Percentiles rank a stretch among this genome's conserved stretches.
These are phyloP conservation scores for Pontoporia blainvillei DNA, from an alignment of 2,113 vertebrate genomes.

Conservation along the genomic window DNA sequence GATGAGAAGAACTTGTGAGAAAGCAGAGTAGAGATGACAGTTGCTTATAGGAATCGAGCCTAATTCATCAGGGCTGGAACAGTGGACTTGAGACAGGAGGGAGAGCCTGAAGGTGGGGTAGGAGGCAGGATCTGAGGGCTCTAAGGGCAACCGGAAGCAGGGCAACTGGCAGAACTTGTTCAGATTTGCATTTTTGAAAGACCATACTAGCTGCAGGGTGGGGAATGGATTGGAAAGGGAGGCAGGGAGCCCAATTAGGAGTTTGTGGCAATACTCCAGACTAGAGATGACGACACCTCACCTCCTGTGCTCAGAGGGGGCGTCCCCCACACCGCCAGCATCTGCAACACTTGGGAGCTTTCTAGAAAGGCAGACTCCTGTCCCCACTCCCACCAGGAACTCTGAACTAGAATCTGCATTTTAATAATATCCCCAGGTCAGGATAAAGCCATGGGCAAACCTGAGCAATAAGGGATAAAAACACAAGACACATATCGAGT, in stretches of 20 bases:
- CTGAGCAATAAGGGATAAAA: not conserved
- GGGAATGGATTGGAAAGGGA: not conserved
- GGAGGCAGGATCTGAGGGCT: not conserved
- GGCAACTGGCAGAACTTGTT: not conserved
- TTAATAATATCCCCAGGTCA: not conserved
- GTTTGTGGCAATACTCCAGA: not conserved
- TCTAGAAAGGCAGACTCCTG: not conserved
- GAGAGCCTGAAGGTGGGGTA: not conserved
- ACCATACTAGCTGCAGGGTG: not conserved
- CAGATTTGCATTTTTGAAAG: not conserved
- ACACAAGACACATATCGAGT: not conserved
- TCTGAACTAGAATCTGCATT: not conserved
- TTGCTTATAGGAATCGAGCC: not conserved
- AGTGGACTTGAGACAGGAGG: not conserved
- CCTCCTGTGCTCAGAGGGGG: not conserved
- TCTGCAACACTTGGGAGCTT: not conserved
- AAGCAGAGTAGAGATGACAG: not conserved
- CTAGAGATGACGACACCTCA: not conserved
- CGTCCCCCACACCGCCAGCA: not conserved
- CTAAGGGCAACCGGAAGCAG: not conserved
- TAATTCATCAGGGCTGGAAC: not conserved
- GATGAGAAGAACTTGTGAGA: not conserved
- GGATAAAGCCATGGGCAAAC: not conserved
- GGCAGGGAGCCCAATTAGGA: not conserved
- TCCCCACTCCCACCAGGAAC: not conserved